Evolutionary conservation across 2,797 vertebrate species (phyloP), one percentile per base, ranked within the genome.

Genomic region (Sternotherus odoratus): DNA sequence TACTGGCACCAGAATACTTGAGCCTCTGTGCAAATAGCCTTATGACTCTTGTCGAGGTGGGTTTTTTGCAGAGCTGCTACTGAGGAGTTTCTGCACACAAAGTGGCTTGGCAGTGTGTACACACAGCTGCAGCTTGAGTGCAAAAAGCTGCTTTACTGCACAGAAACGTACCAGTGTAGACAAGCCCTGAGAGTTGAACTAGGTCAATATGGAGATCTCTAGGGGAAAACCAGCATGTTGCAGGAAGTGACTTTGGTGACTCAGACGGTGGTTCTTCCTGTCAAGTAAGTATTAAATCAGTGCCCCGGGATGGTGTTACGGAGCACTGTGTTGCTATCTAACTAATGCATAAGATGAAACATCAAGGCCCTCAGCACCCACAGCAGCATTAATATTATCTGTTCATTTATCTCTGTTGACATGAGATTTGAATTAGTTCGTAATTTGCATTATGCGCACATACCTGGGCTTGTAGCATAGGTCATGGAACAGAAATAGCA

Each of bases 321-420:
- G 0, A 26, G 46, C 19, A 84, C 2, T 0, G 0, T 0, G 0
- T 2, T 83, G 56, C 23, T 23, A 60, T 28, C 12, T 19, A 28
- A 81, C 54, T 6, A 77, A 81, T 49, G 56, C 48, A 11, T 60
- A 48, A 79, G 75, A 88, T 36, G 36, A 24, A 69, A 36, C 36
- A 33, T 60, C 2, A 15, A 6, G 5, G 11, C n/a, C n/a, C 3
- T 78, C 50, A 60, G 21, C 1, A 1, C 4, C 82, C 80, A 46
- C 74, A 16, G 30, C 84, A n/a, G 36, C 51, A 85, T n/a, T 33
- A 85, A 90, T 56, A 82, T 39, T 36, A 12, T 3, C 96, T 93
- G 91, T 23, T 94, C 77, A 92, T 97, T 97, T 95, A 93, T 96
- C 97, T 97, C 80, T 95, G 82, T 15, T 53, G 69, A 90, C 88